Conservation (phyloP, 2,113 vertebrate genomes). For the Chaetorhynchus papuensis region DNA sequence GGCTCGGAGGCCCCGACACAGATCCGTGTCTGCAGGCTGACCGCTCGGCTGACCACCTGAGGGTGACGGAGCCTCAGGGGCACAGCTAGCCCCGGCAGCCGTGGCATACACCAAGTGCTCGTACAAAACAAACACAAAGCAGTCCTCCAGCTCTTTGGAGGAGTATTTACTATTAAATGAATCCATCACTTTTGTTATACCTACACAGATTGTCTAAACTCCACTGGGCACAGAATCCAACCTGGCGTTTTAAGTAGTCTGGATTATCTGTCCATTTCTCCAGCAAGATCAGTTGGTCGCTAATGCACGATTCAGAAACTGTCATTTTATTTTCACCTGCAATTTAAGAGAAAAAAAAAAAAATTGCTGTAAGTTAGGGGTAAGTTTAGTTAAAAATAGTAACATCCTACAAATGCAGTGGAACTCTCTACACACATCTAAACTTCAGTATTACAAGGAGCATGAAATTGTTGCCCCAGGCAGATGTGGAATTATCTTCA, state of each 20-base stretch:
- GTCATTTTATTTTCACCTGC: slow-evolving; percentile 98
- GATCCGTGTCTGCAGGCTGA: no score
- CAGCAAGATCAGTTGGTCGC: slow-evolving; percentile 84
- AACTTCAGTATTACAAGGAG: background rate
- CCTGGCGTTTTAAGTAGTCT: slow-evolving; percentile 95
- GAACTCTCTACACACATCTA: background rate
- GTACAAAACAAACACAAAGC: background rate
- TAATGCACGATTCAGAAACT: slow-evolving; percentile 90
- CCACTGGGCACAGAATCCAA: slow-evolving; percentile 98
- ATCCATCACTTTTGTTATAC: slow-evolving; percentile 43
- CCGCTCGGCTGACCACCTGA: no score
- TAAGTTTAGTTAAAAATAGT: background rate
- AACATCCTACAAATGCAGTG: background rate
- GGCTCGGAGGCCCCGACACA: no score
- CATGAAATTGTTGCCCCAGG: background rate
- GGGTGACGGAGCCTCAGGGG: no score
- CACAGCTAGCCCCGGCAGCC: no score
- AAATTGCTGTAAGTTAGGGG: background rate
- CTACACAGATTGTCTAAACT: slow-evolving; percentile 98
- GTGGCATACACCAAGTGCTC: background rate
- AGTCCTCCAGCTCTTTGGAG: background rate
- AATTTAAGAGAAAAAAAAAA: background rate
- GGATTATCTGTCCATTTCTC: slow-evolving; percentile 91
- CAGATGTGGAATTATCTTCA: background rate
- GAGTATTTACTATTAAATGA: background rate